Conservation (phyloP, 2,113 vertebrate genomes). For the Mormoops blainvillei region DNA sequence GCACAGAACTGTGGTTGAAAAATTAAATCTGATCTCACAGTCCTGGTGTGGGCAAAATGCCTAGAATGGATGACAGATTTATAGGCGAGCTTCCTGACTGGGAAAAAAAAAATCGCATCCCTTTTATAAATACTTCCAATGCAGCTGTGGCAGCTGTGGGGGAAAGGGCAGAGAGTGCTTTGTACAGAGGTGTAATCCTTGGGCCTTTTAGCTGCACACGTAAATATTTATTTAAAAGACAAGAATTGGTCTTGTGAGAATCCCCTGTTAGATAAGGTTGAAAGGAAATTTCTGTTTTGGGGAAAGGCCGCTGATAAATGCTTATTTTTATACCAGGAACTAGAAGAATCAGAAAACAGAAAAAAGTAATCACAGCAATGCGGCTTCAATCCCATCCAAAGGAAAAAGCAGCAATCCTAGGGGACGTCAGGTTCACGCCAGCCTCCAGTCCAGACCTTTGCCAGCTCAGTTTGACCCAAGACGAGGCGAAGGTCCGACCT, state of each 20-base stretch:
- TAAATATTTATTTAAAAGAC: background rate
- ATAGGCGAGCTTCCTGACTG: background rate
- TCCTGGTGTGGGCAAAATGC: conserved; percentile 40
- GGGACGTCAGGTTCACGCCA: background rate
- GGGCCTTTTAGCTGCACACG: background rate
- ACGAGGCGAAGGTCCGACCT: background rate
- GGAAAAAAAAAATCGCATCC: background rate
- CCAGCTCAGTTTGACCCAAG: background rate
- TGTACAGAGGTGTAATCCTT: background rate
- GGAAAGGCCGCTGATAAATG: background rate
- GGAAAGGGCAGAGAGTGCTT: rapidly evolving
- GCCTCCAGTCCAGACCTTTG: background rate
- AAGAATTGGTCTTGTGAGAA: background rate
- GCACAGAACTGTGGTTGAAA: background rate
- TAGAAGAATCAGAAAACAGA: background rate
- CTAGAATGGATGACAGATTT: conserved; percentile 41
- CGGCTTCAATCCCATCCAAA: background rate
- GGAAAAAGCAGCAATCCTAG: background rate
- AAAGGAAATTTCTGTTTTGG: background rate
- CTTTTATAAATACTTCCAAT: background rate
- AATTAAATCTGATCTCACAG: conserved; percentile 55
- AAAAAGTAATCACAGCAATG: background rate
- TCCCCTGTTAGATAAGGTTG: background rate
- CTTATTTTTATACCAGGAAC: background rate
- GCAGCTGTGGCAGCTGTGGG: background rate